Percentiles rank a stretch among this genome's conserved stretches.
phyloP scores from a whole-genome alignment of 2,888 invertebrate species.

The Papilio gigon region DNA sequence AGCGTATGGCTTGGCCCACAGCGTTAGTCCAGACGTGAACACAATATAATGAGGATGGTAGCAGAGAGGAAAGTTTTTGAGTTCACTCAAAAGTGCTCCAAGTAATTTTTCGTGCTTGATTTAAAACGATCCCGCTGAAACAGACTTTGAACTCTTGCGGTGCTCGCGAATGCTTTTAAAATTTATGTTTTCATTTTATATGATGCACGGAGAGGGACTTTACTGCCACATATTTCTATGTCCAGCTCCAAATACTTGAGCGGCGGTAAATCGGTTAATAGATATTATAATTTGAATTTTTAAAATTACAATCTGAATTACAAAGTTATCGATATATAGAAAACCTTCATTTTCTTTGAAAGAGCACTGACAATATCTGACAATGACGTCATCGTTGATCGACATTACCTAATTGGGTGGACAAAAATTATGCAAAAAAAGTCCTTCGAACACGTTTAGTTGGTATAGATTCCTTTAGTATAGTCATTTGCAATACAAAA shows the following conservation, averaged over 20 bases:
- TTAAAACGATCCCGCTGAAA: slow-evolving; percentile 71
- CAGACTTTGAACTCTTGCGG: slow-evolving; percentile 61
- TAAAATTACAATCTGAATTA: no score
- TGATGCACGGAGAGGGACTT: slow-evolving; percentile 8
- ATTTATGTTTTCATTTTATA: slow-evolving; percentile 36
- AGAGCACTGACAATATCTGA: no score
- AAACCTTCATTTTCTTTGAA: no score
- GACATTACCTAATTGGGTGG: no score
- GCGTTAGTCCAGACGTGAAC: slow-evolving; percentile 67
- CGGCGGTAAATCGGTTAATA: slow-evolving; percentile 13
- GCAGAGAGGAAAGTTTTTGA: slow-evolving; percentile 70
- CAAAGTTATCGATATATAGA: no score
- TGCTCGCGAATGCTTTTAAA: slow-evolving; percentile 50
- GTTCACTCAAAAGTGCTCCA: slow-evolving; percentile 71
- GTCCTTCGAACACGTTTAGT: no score
- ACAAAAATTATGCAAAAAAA: no score
- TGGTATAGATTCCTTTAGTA: no score
- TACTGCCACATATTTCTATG: slow-evolving; percentile 17
- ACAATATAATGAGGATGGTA: slow-evolving; percentile 75
- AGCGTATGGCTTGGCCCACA: slow-evolving; percentile 39
- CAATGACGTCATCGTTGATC: no score
- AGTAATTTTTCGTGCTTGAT: slow-evolving; percentile 78
- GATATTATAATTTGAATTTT: neutral
- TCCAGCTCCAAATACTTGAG: slow-evolving; percentile 4
- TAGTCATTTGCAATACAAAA: no score